phyloP scores from a whole-genome alignment of 2,113 vertebrate genomes.

The Elephas maximus region DNA sequence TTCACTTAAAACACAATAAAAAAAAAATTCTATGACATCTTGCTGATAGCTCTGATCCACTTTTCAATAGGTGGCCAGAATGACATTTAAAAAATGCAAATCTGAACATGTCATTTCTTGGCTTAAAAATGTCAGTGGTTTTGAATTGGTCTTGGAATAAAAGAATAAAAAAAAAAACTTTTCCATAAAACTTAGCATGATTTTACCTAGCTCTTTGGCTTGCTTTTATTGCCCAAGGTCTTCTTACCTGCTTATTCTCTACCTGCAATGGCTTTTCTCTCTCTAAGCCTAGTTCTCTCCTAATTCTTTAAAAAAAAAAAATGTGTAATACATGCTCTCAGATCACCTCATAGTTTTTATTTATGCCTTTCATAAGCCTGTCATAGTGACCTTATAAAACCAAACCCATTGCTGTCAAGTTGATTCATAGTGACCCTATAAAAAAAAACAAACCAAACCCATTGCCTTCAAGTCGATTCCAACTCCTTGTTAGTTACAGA shows the following conservation, averaged over 20 bases:
- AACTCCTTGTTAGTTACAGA: too few relatives aligned
- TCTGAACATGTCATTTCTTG: constrained; percentile 28
- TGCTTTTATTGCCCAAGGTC: not conserved
- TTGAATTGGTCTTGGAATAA: constrained; percentile 46
- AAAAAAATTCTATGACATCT: not conserved
- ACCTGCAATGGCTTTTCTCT: not conserved
- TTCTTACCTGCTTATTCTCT: not conserved
- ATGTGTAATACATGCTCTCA: not conserved
- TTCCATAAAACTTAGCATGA: not conserved
- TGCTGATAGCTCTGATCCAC: not conserved
- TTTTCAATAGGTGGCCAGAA: not conserved
- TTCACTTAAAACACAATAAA: too few relatives aligned
- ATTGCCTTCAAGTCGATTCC: too few relatives aligned
- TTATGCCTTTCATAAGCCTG: not conserved
- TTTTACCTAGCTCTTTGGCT: not conserved
- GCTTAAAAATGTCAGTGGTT: constrained; percentile 49
- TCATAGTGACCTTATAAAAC: not conserved
- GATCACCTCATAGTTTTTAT: not conserved
- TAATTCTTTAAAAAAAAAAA: not conserved
- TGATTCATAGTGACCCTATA: too few relatives aligned
- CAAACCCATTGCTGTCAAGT: too few relatives aligned
- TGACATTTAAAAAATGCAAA: constrained; percentile 68
- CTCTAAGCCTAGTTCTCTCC: not conserved
- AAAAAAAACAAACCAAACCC: too few relatives aligned
- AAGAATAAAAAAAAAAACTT: not conserved